A percentile compares a stretch with the other conserved stretches of the same genome.
Evolutionary conservation across 2,888 invertebrate genomes (phyloP).

Genomic region (Thymelicus lineola): DNA sequence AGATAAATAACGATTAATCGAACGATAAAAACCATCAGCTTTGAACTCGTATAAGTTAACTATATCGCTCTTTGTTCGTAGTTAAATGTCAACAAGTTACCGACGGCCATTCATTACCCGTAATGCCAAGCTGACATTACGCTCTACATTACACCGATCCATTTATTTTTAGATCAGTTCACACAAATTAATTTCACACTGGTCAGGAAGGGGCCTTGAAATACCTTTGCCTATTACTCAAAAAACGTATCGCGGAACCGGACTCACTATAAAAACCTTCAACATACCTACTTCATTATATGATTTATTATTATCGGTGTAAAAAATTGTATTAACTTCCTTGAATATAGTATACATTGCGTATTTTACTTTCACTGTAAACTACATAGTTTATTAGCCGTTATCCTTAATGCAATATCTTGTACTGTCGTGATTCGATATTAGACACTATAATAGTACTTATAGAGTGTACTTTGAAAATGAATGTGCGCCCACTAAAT

Average conservation of each 20-base stretch:
- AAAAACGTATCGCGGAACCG: slow-evolving; percentile 51
- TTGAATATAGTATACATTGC: neutral
- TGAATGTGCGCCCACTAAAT: no score
- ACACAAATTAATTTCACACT: slow-evolving; percentile 23
- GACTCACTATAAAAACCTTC: slow-evolving; percentile 46
- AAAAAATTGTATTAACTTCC: slow-evolving; percentile 1
- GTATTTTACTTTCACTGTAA: neutral
- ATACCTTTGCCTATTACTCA: slow-evolving; percentile 42
- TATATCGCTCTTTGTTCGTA: neutral
- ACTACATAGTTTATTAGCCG: neutral
- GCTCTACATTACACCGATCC: neutral
- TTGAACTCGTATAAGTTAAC: neutral
- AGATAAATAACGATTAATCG: neutral
- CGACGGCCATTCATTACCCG: neutral
- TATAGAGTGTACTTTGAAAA: no score
- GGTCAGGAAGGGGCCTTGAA: slow-evolving; percentile 48
- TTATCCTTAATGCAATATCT: no score
- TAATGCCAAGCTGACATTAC: slow-evolving; percentile 1
- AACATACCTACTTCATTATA: slow-evolving; percentile 10
- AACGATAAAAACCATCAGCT: neutral
- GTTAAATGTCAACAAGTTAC: slow-evolving; percentile 19
- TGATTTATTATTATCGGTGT: neutral
- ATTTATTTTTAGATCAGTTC: slow-evolving; percentile 20
- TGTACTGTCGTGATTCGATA: no score
- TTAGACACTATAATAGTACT: no score